Evolutionary conservation across 2,888 invertebrate species (phyloP), one percentile per base, ranked within the genome.

Genomic region (Tigriopus californicus): DNA sequence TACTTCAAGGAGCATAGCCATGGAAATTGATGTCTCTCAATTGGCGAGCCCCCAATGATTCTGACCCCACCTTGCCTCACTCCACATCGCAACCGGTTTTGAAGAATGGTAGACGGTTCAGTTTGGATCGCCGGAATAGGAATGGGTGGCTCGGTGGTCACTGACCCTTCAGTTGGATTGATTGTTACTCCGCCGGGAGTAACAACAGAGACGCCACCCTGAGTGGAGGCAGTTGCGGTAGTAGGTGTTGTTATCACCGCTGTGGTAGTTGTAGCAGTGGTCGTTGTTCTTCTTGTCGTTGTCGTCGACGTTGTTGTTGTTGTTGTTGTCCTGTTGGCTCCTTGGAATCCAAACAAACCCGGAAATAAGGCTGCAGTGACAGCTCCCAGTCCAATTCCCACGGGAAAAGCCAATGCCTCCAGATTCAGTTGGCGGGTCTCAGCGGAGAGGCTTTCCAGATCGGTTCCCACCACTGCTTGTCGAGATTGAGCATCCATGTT

Each of bases 1-100:
- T 20, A 44, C 25, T 41, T 48, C 33, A 58, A 40, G 8, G 58
- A 58, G 49, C 58, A 58, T 20, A 58, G 33, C 58, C 58, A 58
- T 20, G 58, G 58, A 24, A 49, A 58, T 10, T 49, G 40, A 58
- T 49, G n/a, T 8, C 44, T 40, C 13, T 15, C 24, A 18, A 49
- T 58, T 13, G 48, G 49, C 15, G 44, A 15, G 12, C 58, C 58
- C 13, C 58, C 58, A 2, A 58, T 40, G 40, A 58, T 46, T 24
- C 41, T 20, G 11, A 41, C 33, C 13, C 25, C 22, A 8, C 15
- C 52, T 24, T 33, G 25, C 13, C 33, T 52, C 11, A 33, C 22
- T 20, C 52, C 52, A 4, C 52, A 52, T 25, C 15, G 15, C 10
- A 33, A 22, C 10, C 22, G 33, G 46, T 20, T 46, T 8, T 20